Evolutionary conservation across 2,797 vertebrate species (phyloP).

Genomic region (Sphenopsis melanotis): DNA sequence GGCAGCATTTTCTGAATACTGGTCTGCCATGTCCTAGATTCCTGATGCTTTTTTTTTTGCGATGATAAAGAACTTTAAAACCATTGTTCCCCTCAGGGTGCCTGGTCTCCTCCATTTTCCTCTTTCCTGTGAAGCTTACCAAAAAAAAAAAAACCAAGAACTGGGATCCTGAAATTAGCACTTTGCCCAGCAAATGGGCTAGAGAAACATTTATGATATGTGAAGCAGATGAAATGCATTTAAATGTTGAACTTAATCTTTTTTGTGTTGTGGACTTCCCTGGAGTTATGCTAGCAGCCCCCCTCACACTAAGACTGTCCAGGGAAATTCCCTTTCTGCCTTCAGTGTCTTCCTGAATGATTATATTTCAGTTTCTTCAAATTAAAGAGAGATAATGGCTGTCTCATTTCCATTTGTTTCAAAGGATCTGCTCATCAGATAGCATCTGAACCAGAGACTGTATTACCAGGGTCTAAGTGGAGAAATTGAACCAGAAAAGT

Average conservation of each 20-base stretch:
- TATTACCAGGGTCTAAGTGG: not conserved
- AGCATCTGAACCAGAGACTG: not conserved
- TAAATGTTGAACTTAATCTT: not conserved
- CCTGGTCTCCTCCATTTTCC: not conserved
- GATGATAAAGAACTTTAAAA: not conserved
- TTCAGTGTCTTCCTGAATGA: not conserved
- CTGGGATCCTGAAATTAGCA: not conserved
- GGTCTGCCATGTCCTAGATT: not conserved
- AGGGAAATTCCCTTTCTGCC: not conserved
- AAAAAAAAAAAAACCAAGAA: not conserved
- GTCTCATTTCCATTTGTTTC: not conserved
- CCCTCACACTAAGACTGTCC: not conserved
- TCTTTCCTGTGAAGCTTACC: not conserved
- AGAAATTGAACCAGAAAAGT: not conserved
- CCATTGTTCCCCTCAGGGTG: not conserved
- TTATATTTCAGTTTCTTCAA: not conserved
- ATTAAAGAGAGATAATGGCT: not conserved
- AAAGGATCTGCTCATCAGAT: not conserved
- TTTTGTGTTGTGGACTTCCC: not conserved
- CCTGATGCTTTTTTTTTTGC: not conserved
- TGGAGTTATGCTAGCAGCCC: not conserved
- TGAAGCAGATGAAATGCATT: not conserved
- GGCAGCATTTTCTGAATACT: not conserved
- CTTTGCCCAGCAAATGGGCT: not conserved
- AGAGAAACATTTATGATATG: not conserved